A percentile compares a stretch with the other conserved stretches of the same genome.
Conservation (phyloP, 2,888 invertebrate species). For the Adelognathus sp. region DNA sequence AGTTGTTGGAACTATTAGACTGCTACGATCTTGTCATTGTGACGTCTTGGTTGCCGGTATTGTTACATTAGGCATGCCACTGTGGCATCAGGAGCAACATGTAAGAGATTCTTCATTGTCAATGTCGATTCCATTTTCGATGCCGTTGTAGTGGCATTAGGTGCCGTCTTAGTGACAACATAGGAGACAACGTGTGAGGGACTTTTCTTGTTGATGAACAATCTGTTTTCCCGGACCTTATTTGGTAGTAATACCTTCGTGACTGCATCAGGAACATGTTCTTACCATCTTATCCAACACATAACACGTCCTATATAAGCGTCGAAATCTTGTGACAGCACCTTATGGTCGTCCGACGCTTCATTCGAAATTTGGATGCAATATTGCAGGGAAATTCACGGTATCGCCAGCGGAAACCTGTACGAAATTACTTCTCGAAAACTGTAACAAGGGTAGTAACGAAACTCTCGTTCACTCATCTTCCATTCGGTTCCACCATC, state of each 20-base stretch:
- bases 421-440: conserved; percentile 35
- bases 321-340: too few relatives aligned
- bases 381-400: neutral
- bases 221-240: neutral
- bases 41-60: neutral
- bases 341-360: too few relatives aligned
- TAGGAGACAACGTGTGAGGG: neutral
- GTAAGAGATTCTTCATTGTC: too few relatives aligned
- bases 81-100: too few relatives aligned
- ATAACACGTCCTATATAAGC: too few relatives aligned
- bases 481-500: conserved; percentile 12
- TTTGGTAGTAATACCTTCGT: too few relatives aligned
- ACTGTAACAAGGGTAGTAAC: conserved; percentile 18
- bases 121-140: neutral
- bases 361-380: neutral
- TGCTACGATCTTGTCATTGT: neutral
- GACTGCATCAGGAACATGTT: too few relatives aligned
- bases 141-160: too few relatives aligned
- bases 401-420: neutral
- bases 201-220: neutral
- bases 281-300: too few relatives aligned
- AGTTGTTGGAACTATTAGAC: conserved; percentile 41
- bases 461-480: conserved; percentile 16
- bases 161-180: too few relatives aligned
- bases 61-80: too few relatives aligned